These are phyloP conservation scores for Trogon surrucura DNA, from an alignment of 2,113 vertebrate species.

Conservation along the genomic window DNA sequence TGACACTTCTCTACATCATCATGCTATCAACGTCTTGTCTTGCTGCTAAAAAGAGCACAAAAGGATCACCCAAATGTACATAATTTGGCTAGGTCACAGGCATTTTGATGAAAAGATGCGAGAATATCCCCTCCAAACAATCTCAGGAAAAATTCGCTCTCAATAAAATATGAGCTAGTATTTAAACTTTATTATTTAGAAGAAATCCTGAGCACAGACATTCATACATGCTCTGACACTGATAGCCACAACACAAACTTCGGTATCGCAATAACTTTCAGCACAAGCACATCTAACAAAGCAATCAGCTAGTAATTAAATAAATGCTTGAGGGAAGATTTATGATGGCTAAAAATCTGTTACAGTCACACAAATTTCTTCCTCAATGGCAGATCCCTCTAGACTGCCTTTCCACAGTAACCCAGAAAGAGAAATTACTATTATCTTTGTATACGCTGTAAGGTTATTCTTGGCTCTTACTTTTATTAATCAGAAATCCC, in stretches of 20 bases:
- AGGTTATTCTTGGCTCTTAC: neutral
- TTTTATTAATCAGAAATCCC: neutral
- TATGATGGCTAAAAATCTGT: neutral
- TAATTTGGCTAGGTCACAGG: neutral
- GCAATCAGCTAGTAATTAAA: neutral
- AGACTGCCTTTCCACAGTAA: neutral
- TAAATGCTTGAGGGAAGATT: neutral
- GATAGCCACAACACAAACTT: neutral
- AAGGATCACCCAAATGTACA: neutral
- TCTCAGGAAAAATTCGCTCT: neutral
- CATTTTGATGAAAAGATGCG: neutral
- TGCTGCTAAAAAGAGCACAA: neutral
- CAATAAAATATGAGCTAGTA: neutral
- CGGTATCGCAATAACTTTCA: neutral
- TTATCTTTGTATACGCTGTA: neutral
- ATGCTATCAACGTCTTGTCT: conserved; percentile 18
- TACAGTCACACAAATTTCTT: neutral
- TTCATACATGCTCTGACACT: neutral
- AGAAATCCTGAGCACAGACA: neutral
- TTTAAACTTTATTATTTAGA: neutral
- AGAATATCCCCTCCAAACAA: neutral
- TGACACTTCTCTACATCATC: conserved; percentile 1
- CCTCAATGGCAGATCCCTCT: neutral
- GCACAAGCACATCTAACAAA: neutral
- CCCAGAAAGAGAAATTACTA: neutral